Evolutionary conservation across 2,797 vertebrate genomes (phyloP).

Genomic region (Dicrostonyx torquatus): DNA sequence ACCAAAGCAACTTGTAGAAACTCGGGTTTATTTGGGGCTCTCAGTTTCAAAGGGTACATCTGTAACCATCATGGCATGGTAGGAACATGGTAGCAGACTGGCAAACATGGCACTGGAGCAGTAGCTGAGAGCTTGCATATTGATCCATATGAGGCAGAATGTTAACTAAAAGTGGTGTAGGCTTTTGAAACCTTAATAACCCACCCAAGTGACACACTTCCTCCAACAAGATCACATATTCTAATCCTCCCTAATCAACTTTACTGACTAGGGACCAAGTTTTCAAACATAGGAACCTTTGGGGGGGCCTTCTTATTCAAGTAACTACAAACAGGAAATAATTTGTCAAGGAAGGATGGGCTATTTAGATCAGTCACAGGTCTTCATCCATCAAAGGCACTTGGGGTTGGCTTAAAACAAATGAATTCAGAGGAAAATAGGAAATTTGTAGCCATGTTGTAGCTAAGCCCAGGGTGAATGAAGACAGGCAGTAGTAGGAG

Average conservation of each 20-base stretch:
- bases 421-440: background rate
- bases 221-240: background rate
- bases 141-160: background rate
- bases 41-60: background rate
- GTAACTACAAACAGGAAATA: background rate
- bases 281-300: background rate
- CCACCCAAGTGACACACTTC: background rate
- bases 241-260: background rate
- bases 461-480: background rate
- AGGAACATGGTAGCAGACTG: background rate
- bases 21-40: background rate
- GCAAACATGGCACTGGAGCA: background rate
- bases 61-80: background rate
- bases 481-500: background rate
- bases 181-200: background rate
- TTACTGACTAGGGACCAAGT: background rate
- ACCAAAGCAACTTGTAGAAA: background rate
- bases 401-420: background rate
- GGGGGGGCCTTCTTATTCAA: background rate
- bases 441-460: background rate
- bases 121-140: no score
- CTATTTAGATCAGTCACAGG: background rate
- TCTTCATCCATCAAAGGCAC: fast-evolving
- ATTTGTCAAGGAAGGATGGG: background rate
- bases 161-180: background rate